A percentile compares a stretch with the other conserved stretches of the same genome.
Evolutionary conservation across 2,113 vertebrate species (phyloP).

Genomic region (Prinia subflava): DNA sequence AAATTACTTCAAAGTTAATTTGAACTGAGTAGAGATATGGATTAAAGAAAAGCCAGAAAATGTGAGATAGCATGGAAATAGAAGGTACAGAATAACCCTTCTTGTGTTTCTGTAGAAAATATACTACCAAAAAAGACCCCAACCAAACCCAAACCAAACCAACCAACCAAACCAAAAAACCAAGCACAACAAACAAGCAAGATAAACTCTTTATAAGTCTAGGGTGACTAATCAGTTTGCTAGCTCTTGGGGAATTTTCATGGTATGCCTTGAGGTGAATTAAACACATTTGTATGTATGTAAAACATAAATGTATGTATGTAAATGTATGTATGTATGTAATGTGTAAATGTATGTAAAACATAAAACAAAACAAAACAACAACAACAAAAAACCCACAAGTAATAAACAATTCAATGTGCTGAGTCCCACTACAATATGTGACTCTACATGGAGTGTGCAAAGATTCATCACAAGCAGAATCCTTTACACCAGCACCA

Average conservation of each 20-base stretch:
- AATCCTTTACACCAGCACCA: background rate
- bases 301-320: no score
- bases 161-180: background rate
- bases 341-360: no score
- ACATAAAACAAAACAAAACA: no score
- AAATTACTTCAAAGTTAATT: background rate
- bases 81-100: background rate
- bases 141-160: background rate
- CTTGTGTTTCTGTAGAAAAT: background rate
- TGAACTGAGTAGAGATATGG: background rate
- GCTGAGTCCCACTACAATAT: background rate
- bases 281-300: background rate
- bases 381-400: background rate
- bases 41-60: background rate
- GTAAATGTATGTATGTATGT: no score
- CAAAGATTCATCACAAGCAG: background rate
- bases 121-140: fast-evolving
- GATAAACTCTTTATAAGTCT: background rate
- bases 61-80: background rate
- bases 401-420: background rate
- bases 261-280: fast-evolving
- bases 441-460: background rate
- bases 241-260: background rate
- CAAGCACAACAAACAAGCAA: fast-evolving
- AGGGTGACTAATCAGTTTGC: background rate